Base-by-base conservation (phyloP, 2,888 invertebrate species). In the Lasioglossum oenotherae region DNA sequence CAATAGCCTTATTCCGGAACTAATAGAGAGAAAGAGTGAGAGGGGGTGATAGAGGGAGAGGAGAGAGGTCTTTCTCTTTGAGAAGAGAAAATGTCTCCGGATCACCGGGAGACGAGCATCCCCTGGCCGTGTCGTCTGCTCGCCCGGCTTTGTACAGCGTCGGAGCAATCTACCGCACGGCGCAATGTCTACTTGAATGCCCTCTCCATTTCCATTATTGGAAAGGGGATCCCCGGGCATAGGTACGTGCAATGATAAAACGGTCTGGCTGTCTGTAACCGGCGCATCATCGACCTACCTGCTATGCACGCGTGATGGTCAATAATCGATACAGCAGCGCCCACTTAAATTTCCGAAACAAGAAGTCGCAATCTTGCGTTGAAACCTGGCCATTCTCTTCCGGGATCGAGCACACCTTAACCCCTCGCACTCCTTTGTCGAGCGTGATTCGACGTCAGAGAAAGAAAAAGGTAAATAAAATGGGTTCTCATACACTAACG, bases 181-280 rank as follows among this genome's bases (percentile, higher is more conserved):
- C 75, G 86, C 88, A 89, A 89, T 90, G 87, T 87, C 87, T 81
- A 80, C 85, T 88, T 77, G 84, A 90, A 89, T 88, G 88, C 86
- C 80, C 84, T 89, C 86, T 91, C 91, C 86, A 86, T 87, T 90
- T 89, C 87, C 86, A 88, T 90, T 90, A 89, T 90, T 87, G 86
- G 90, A 78, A 81, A 89, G 82, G 82, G 85, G 82, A 82, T 88
- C 31, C 35, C 64, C 35, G 57, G 60, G 60, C 76, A 38, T 85
- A 64, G 64, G 31, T 64, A 81, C 80, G 73, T 75, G 80, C 86
- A 80, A 81, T 84, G 81, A 89, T 81, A 82, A 86, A 87, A 84
- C 82, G 82, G 38, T 78, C 85, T 78, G 79, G 74, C 81, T 75
- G 75, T 80, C 82, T 76, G 71, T 41, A 80, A 71, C 53, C 38